Evolutionary conservation across 2,888 invertebrate species (phyloP), one percentile per base, ranked within the genome.

Genomic region (Lumbricus terrestris): DNA sequence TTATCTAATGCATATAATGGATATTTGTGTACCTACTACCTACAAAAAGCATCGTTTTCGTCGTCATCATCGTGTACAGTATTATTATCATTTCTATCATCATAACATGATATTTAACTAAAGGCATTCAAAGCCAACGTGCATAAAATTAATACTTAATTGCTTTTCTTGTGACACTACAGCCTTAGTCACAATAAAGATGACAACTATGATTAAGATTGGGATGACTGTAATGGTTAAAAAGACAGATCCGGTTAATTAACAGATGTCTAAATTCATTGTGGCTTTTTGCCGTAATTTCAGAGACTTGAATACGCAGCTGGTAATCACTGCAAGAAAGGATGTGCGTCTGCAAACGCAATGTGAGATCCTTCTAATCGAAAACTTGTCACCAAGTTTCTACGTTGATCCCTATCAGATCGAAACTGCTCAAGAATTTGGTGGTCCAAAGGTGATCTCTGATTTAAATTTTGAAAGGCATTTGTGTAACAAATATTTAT

Each of bases 311-410:
- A 69, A 69, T 29, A 69, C 69, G n/a, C 13, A 69, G 8, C n/a
- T 69, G 29, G 69, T n/a, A 1, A 69, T 69, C 69, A 69, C 69
- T n/a, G n/a, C 69, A 69, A n/a, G n/a, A 69, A 69, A 69, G 13
- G n/a, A 29, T 16, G 69, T 69, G 29, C 11, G n/a, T 16, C 29
- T 69, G 69, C 69, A 29, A 69, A 69, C 4, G n/a, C 69, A n/a
- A 69, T 85, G 85, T 23, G 85, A 85, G 85, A 47, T 29, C 20
- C 37, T 88, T 42, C n/a, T 88, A 6, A 40, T 88, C 0, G 35
- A 90, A 40, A 88, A 90, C 40, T 23, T 90, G 20, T 38, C 90
- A n/a, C 88, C 90, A 40, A 90, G 90, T 85, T 90, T 90, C 47
- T 90, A 90, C 35, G n/a, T 90, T 54, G 90, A 90, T 38, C 69